Conservation (phyloP, 2,888 invertebrate genomes). For the Saturnia japonica region DNA sequence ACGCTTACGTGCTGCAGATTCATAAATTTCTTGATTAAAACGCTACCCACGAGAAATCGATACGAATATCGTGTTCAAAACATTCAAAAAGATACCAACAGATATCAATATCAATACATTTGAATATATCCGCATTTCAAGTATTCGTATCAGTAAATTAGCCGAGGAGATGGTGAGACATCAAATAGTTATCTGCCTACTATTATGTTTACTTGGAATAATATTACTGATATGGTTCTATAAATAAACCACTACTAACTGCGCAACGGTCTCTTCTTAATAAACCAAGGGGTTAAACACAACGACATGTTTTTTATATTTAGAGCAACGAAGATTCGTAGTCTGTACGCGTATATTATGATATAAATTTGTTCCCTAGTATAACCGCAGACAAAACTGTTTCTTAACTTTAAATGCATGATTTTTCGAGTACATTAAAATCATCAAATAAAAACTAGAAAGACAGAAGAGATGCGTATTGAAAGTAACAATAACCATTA, state of each 20-base stretch:
- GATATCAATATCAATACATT: not conserved
- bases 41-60: constrained; percentile 18
- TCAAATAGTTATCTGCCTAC: too few species aligned
- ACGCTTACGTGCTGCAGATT: not conserved
- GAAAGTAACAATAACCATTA: constrained; percentile 67
- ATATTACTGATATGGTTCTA: too few species aligned
- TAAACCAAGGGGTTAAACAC: not conserved
- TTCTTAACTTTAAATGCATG: too few species aligned
- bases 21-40: constrained; percentile 17
- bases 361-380: too few species aligned
- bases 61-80: constrained; percentile 13
- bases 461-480: constrained; percentile 32
- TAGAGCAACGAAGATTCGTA: too few species aligned
- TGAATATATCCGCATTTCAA: not conserved
- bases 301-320: too few species aligned
- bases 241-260: not conserved
- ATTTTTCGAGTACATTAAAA: too few species aligned
- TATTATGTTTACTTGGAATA: too few species aligned
- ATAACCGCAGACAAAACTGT: too few species aligned
- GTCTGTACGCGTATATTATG: too few species aligned
- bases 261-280: not conserved
- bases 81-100: constrained; percentile 16
- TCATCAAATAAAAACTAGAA: too few species aligned
- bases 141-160: not conserved
- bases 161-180: not conserved